A percentile compares a stretch with the other conserved stretches of the same genome.
phyloP scores from a whole-genome alignment of 2,888 invertebrate genomes.

The Boloria selene region DNA sequence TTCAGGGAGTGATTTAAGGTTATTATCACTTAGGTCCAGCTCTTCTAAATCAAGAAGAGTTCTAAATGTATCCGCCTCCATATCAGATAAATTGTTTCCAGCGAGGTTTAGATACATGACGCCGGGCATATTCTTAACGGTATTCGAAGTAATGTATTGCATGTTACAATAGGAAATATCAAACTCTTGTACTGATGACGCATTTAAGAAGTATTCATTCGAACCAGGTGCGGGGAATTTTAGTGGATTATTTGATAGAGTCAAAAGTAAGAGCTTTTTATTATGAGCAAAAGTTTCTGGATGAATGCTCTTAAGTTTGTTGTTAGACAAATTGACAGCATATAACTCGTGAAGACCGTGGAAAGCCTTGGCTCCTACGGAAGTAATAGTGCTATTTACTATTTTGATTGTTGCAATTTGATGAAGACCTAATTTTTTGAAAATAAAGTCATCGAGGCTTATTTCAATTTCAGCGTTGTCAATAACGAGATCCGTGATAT shows the following conservation, averaged over 20 bases:
- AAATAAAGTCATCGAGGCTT: constrained; percentile 83
- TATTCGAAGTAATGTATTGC: constrained; percentile 83
- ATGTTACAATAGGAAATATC: constrained; percentile 87
- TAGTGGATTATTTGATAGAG: constrained; percentile 86
- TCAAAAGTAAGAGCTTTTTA: constrained; percentile 84
- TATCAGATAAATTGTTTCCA: constrained; percentile 84
- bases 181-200: constrained; percentile 86
- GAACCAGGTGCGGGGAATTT: constrained; percentile 69
- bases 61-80: constrained; percentile 84
- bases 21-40: constrained; percentile 87
- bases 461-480: constrained; percentile 84
- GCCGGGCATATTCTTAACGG: constrained; percentile 85
- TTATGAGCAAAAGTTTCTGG: constrained; percentile 87
- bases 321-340: constrained; percentile 86
- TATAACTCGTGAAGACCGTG: constrained; percentile 85
- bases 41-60: constrained; percentile 85
- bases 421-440: constrained; percentile 84
- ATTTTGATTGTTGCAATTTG: constrained; percentile 86
- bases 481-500: constrained; percentile 85
- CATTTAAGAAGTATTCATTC: constrained; percentile 80
- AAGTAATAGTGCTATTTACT: constrained; percentile 85
- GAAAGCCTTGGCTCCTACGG: constrained; percentile 87
- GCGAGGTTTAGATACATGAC: constrained; percentile 86
- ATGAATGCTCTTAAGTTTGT: constrained; percentile 85
- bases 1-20: constrained; percentile 83